Conservation (phyloP, 2,113 vertebrate genomes). For the Gnathonemus longibarbis region DNA sequence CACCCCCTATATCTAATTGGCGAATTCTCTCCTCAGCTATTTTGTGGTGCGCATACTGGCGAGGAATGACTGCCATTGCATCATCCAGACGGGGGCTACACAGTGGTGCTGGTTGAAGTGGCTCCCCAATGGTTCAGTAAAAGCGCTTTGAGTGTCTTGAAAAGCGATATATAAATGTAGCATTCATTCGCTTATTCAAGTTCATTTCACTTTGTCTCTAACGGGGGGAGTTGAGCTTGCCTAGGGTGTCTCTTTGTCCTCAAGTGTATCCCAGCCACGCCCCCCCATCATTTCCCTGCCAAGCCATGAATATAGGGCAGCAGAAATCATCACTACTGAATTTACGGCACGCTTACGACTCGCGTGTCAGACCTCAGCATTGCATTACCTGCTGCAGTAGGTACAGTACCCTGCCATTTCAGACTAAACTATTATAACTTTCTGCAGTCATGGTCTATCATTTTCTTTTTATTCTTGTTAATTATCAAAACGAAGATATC, state of each 20-base stretch:
- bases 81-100: not conserved
- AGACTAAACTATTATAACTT: not conserved
- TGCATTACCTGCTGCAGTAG: slow-evolving; percentile 14
- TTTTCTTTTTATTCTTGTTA: not conserved
- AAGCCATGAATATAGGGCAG: slow-evolving; percentile 17
- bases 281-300: not conserved
- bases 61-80: not conserved
- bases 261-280: slow-evolving; percentile 14
- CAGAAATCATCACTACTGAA: slow-evolving; percentile 30
- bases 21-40: not conserved
- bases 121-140: not conserved
- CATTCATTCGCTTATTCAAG: not conserved
- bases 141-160: not conserved
- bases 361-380: not conserved
- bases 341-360: slow-evolving; percentile 16
- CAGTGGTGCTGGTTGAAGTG: not conserved
- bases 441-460: not conserved
- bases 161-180: not conserved
- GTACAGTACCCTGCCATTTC: slow-evolving; percentile 23
- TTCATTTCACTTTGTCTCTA: not conserved
- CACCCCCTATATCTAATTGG: not conserved
- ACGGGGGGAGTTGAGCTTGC: not conserved
- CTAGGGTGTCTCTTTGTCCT: not conserved
- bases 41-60: not conserved
- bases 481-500: not conserved